Conservation (phyloP, 2,888 invertebrate genomes). For the Lasioglossum villosulum region DNA sequence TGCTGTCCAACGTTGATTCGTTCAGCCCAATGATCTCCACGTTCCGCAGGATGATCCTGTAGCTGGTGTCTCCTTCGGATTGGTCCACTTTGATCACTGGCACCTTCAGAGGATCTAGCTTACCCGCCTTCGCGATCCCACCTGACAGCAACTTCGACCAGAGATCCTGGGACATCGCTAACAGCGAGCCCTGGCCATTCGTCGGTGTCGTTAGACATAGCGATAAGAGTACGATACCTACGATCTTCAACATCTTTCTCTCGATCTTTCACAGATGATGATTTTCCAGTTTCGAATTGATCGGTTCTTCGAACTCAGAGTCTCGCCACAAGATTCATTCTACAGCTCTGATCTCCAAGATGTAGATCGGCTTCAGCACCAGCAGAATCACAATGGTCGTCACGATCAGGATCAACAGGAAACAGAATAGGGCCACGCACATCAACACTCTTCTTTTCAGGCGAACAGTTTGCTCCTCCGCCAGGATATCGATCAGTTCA, state of each 20-base stretch:
- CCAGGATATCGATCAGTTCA: constrained; percentile 39
- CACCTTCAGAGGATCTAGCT: constrained; percentile 79
- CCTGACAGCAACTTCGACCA: constrained; percentile 79
- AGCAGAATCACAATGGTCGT: constrained; percentile 70
- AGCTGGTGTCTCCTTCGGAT: constrained; percentile 80
- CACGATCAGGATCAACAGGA: constrained; percentile 71
- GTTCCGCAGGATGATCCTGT: constrained; percentile 78
- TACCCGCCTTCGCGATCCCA: constrained; percentile 75
- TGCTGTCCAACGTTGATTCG: constrained; percentile 78
- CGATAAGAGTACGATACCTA: background rate
- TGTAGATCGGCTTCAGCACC: constrained; percentile 75
- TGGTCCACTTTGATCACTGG: constrained; percentile 85
- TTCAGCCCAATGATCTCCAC: constrained; percentile 80
- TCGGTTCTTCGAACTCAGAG: background rate
- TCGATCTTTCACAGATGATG: too few species aligned
- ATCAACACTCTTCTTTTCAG: constrained; percentile 39
- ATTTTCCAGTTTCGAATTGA: background rate
- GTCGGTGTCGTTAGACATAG: constrained; percentile 27
- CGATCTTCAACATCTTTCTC: constrained; percentile 34
- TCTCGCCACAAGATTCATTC: background rate
- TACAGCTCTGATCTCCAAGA: constrained; percentile 70
- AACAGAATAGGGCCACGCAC: constrained; percentile 46
- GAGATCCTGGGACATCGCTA: constrained; percentile 80
- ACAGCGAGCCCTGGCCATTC: constrained; percentile 65
- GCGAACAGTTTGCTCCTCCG: constrained; percentile 20